These are phyloP conservation scores for Lordiphosa stackelbergi DNA, from an alignment of 1,140 invertebrate species.

Conservation along the genomic window DNA sequence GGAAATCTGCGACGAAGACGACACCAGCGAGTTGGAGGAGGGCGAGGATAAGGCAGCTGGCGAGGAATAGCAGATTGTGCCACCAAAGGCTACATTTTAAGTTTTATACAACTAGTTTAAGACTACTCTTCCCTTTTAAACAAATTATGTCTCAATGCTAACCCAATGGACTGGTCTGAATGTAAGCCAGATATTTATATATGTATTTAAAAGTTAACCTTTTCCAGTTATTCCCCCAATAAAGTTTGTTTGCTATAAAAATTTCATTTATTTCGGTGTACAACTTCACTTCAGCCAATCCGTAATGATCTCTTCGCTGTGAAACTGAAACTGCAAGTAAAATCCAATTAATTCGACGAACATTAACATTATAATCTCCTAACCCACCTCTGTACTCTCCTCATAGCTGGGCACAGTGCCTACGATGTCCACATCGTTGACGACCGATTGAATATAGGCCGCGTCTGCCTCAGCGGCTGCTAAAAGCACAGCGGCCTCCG, in stretches of 20 bases:
- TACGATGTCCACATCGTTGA: conserved; percentile 30
- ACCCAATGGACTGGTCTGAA: conserved; percentile 11
- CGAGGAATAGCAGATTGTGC: conserved; percentile 22
- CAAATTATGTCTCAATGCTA: conserved; percentile 36
- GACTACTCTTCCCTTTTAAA: conserved; percentile 7
- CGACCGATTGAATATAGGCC: conserved; percentile 35
- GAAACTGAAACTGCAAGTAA: conserved; percentile 58
- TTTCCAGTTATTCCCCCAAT: conserved; percentile 42
- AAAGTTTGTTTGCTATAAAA: conserved; percentile 38
- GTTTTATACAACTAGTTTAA: conserved; percentile 38
- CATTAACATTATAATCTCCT: not conserved
- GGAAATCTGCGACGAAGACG: conserved; percentile 78
- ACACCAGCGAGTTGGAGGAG: conserved; percentile 40
- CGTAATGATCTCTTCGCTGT: conserved; percentile 67
- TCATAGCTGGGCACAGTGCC: conserved; percentile 36
- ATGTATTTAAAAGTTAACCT: conserved; percentile 46
- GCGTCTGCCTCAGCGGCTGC: conserved; percentile 55
- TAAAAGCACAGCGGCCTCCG: conserved; percentile 58
- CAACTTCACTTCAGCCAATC: conserved; percentile 61
- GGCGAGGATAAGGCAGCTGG: conserved; percentile 10
- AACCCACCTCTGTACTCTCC: conserved; percentile 29
- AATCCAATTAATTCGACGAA: not conserved
- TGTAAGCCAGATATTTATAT: conserved; percentile 28
- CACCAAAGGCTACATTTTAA: conserved; percentile 26
- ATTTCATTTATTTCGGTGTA: conserved; percentile 2